A percentile compares a stretch with the other conserved stretches of the same genome.
These are phyloP conservation scores for Hedychridium roseum DNA, from an alignment of 2,888 invertebrate genomes.

Conservation along the genomic window DNA sequence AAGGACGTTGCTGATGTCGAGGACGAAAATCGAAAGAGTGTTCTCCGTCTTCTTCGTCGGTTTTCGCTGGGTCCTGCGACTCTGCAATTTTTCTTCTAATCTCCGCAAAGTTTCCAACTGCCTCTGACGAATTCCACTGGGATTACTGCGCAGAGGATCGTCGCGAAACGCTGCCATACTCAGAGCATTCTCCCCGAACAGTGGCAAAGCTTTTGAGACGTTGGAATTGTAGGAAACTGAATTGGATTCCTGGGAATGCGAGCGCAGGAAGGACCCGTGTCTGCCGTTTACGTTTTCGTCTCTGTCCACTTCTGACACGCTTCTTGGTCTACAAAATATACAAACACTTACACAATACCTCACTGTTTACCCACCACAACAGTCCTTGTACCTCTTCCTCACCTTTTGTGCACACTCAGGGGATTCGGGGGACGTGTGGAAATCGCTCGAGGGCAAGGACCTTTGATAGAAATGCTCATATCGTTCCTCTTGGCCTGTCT, in stretches of 20 bases:
- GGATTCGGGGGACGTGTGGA: slow-evolving; percentile 26
- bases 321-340: slow-evolving; percentile 59
- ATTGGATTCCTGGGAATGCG: slow-evolving; percentile 22
- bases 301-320: slow-evolving; percentile 68
- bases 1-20: slow-evolving; percentile 81
- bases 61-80: slow-evolving; percentile 58
- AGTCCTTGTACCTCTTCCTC: too few species aligned
- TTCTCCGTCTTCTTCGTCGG: slow-evolving; percentile 71
- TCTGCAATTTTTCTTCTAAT: slow-evolving; percentile 71
- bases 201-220: slow-evolving; percentile 32
- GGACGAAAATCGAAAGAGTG: slow-evolving; percentile 82
- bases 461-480: slow-evolving; percentile 51
- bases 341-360: slow-evolving; percentile 1
- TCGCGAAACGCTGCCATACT: slow-evolving; percentile 70
- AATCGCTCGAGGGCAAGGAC: slow-evolving; percentile 41
- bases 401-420: too few species aligned
- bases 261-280: slow-evolving; percentile 65
- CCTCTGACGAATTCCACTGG: slow-evolving; percentile 67
- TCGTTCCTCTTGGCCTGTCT: slow-evolving; percentile 47
- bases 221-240: slow-evolving; percentile 17
- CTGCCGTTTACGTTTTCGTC: slow-evolving; percentile 80
- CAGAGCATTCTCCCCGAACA: slow-evolving; percentile 62
- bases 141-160: slow-evolving; percentile 39
- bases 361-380: not conserved
- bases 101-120: slow-evolving; percentile 72